Evolutionary conservation across 2,797 vertebrate species (phyloP).

Genomic region (Trachurus trachurus): DNA sequence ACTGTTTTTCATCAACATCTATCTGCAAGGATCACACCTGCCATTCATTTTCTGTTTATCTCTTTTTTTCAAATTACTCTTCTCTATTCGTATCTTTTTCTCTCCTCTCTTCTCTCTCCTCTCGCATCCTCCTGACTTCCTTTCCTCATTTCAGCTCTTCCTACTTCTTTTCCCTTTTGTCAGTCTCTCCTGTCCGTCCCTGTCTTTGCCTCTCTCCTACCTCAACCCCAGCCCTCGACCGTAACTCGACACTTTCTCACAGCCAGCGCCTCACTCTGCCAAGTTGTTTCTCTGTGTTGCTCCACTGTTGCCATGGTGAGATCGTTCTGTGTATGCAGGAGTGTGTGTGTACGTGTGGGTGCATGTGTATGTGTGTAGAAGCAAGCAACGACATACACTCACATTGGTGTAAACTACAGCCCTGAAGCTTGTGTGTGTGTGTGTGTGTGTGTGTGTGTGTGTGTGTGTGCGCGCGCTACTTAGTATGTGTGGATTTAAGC

Average conservation of each 20-base stretch:
- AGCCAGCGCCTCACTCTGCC: conserved; percentile 85
- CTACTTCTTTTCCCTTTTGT: conserved; percentile 41
- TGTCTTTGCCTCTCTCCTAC: conserved; percentile 64
- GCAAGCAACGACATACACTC: conserved; percentile 57
- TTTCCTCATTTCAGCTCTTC: conserved; percentile 23
- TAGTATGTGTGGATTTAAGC: conserved; percentile 51
- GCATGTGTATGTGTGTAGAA: conserved; percentile 16
- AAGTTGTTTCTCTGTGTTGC: conserved; percentile 95
- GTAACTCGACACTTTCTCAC: conserved; percentile 88
- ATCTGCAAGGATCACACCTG: background rate
- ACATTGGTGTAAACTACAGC: conserved; percentile 68
- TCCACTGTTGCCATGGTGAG: conserved; percentile 94
- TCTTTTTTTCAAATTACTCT: background rate
- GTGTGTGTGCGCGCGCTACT: conserved; percentile 46
- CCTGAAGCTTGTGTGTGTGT: conserved; percentile 54
- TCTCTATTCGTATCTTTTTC: background rate
- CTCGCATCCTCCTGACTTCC: conserved; percentile 5
- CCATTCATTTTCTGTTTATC: conserved; percentile 4
- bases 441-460: conserved; percentile 48
- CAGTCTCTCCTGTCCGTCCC: conserved; percentile 55
- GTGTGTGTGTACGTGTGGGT: conserved; percentile 20
- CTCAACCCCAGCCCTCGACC: conserved; percentile 72
- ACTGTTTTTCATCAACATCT: conserved; percentile 8
- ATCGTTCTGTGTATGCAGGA: conserved; percentile 80
- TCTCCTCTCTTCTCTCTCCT: background rate